Evolutionary conservation across 2,113 vertebrate genomes (phyloP), one percentile per base, ranked within the genome.

Genomic region (Gorsachius goisagi): DNA sequence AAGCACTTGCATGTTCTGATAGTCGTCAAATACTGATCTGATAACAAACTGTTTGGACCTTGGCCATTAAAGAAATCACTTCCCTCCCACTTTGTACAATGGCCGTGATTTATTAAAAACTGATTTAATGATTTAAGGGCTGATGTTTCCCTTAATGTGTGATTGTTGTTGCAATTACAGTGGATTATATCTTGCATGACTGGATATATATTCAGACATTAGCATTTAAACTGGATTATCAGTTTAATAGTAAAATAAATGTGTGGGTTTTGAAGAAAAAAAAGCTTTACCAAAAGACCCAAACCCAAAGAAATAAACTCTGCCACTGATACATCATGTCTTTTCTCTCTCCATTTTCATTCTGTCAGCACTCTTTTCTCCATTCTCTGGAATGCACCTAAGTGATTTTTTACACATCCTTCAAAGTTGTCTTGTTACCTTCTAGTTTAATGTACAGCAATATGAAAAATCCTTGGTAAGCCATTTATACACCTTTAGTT

Each of bases 401-500:
- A 64, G 64, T 72, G 39, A 78, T 82, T 94, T 96, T 97, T 96
- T 66, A 96, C 15, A 59, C 62, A 96, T 77, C 69, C 47, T 91
- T 97, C 94, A 90, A 91, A 93, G 16, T n/a, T 84, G 37, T 96
- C 97, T 97, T 96, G 77, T 94, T 97, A 89, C n/a, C 35, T 95
- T 96, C 75, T 47, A 74, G 63, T 94, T 95, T 97, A 94, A 96
- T 93, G 58, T 87, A 88, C n/a, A 94, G 67, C 39, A n/a, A 63
- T 91, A 49, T 68, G 62, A 96, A 93, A 85, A 93, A 84, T 88
- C 74, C 13, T 76, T 92, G 59, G 81, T 93, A 95, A 92, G 64
- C 37, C 23, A 47, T 95, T 97, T 96, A 91, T 81, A 78, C 47
- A 81, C 32, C 64, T 94, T 95, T 90, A 88, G 52, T 81, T 95